Evolutionary conservation across 1,140 invertebrate genomes (phyloP).

Genomic region (Lordiphosa clarofinis): DNA sequence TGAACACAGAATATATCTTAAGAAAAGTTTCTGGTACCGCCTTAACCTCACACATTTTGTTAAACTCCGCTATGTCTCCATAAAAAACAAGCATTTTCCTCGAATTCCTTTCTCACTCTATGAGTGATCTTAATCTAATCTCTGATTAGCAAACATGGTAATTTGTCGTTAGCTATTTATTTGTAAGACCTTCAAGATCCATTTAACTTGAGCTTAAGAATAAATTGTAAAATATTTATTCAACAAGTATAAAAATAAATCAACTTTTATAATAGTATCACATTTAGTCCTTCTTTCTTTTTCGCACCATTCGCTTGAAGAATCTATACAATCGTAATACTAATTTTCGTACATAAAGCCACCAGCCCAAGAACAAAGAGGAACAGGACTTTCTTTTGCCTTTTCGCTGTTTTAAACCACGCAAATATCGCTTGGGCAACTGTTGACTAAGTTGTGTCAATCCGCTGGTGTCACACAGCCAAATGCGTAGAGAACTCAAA

Average conservation of each 20-base stretch:
- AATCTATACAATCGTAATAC: not conserved
- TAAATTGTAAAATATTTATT: not conserved
- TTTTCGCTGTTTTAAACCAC: not conserved
- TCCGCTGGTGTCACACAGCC: constrained; percentile 20
- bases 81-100: too few relatives aligned
- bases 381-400: not conserved
- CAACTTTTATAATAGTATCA: too few relatives aligned
- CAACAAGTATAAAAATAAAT: too few relatives aligned
- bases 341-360: constrained; percentile 5
- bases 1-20: too few relatives aligned
- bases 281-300: constrained; percentile 1
- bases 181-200: too few relatives aligned
- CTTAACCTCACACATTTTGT: too few relatives aligned
- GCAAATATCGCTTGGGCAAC: not conserved
- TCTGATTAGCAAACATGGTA: too few relatives aligned
- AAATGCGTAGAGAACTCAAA: constrained; percentile 30
- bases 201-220: not conserved
- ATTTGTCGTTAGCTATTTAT: too few relatives aligned
- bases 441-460: not conserved
- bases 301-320: constrained; percentile 1
- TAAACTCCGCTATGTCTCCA: too few relatives aligned
- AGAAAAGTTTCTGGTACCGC: too few relatives aligned
- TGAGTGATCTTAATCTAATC: too few relatives aligned
- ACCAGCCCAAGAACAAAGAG: constrained; percentile 3
- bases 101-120: too few relatives aligned